Evolutionary conservation across 2,113 vertebrate genomes (phyloP).

Genomic region (Scomber japonicus): DNA sequence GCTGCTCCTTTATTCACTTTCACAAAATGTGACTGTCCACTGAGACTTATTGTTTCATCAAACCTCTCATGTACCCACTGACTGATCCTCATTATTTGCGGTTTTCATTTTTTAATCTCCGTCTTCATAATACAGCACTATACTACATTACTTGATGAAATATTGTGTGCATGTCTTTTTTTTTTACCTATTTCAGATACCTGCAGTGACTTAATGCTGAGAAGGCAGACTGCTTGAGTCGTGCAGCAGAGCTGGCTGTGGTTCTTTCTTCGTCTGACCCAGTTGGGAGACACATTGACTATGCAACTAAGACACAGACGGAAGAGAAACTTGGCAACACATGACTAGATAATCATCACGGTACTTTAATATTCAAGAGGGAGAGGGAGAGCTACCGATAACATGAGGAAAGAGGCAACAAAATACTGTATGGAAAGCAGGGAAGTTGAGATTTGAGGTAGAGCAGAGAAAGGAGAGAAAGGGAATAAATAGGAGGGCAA

Average conservation of each 20-base stretch:
- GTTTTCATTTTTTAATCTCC: background rate
- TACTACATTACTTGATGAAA: background rate
- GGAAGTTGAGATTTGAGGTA: slow-evolving; percentile 12
- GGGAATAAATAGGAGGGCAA: background rate
- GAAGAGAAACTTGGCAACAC: slow-evolving; percentile 65
- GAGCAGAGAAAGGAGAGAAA: slow-evolving; percentile 6
- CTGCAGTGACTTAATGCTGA: slow-evolving; percentile 60
- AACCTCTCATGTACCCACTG: background rate
- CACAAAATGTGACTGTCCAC: background rate
- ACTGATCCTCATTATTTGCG: background rate
- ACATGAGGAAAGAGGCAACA: slow-evolving; percentile 21
- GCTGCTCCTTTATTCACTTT: slow-evolving; percentile 16
- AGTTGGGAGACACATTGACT: slow-evolving; percentile 73
- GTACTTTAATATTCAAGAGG: slow-evolving; percentile 57
- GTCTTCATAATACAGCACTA: background rate
- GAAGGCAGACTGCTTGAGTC: slow-evolving; percentile 49
- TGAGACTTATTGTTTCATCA: background rate
- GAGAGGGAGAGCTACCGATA: background rate
- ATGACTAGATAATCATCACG: slow-evolving; percentile 70
- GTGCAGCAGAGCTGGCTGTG: slow-evolving; percentile 50
- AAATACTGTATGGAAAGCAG: background rate
- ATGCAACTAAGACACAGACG: slow-evolving; percentile 69
- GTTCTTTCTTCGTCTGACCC: slow-evolving; percentile 64
- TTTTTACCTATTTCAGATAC: slow-evolving; percentile 41
- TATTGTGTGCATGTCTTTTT: slow-evolving; percentile 2